Evolutionary conservation across 2,888 invertebrate species (phyloP).

Genomic region (Hofmannophila pseudospretella): DNA sequence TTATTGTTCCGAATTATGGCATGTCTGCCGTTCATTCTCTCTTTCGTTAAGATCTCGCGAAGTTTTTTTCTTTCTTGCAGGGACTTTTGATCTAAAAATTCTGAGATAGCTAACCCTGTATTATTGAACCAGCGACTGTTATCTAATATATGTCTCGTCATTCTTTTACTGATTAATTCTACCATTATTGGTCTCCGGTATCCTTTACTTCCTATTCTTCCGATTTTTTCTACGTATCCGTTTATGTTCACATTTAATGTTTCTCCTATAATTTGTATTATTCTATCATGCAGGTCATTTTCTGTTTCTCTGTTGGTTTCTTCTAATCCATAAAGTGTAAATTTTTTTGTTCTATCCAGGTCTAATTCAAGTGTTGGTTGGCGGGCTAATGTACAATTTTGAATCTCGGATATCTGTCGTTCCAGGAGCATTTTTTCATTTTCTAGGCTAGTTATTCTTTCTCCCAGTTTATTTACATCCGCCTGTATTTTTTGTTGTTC

Average conservation of each 20-base stretch:
- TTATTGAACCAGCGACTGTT: constrained; percentile 2
- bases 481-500: too few relatives aligned
- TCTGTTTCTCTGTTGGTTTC: constrained; percentile 7
- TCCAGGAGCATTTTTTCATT: too few relatives aligned
- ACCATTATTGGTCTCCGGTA: constrained; percentile 8
- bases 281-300: constrained; percentile 4
- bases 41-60: background rate
- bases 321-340: constrained; percentile 5
- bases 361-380: too few relatives aligned
- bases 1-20: constrained; percentile 10
- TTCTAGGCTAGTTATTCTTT: too few relatives aligned
- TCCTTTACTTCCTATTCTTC: constrained; percentile 3
- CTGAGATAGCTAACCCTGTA: constrained; percentile 2
- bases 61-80: background rate
- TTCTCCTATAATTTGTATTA: constrained; percentile 1
- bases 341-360: too few relatives aligned
- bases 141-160: constrained; percentile 3
- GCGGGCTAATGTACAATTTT: too few relatives aligned
- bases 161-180: constrained; percentile 7
- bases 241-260: constrained; percentile 1
- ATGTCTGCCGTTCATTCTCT: constrained; percentile 6
- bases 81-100: background rate
- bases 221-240: constrained; percentile 7
- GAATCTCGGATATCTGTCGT: too few relatives aligned
- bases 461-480: too few relatives aligned